phyloP scores from a whole-genome alignment of 2,888 invertebrate genomes.

The Calliopum simillimum region DNA sequence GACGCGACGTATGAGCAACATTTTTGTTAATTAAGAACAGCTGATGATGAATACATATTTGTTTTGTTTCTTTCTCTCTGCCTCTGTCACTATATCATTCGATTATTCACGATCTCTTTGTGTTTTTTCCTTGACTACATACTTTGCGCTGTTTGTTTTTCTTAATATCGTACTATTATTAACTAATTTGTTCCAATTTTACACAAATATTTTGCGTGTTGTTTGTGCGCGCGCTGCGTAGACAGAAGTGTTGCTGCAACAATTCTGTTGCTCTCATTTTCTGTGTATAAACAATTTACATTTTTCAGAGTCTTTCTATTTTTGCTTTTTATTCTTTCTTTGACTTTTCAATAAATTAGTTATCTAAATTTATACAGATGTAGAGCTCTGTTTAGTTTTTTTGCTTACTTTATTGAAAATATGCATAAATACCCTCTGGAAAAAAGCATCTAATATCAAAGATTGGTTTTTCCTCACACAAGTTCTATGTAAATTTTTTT shows the following conservation, averaged over 20 bases:
- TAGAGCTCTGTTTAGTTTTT: neutral
- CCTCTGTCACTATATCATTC: neutral
- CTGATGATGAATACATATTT: slow-evolving; percentile 30
- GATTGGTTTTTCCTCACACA: no score
- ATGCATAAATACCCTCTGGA: no score
- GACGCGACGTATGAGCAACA: slow-evolving; percentile 37
- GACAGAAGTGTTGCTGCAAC: slow-evolving; percentile 18
- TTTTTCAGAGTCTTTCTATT: neutral
- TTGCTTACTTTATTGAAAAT: no score
- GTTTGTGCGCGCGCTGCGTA: slow-evolving; percentile 1
- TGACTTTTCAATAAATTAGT: slow-evolving; percentile 43
- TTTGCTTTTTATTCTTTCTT: slow-evolving; percentile 20
- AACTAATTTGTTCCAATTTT: slow-evolving; percentile 45
- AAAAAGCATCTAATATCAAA: no score
- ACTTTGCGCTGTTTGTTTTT: neutral
- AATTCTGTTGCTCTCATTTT: slow-evolving; percentile 12
- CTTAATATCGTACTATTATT: slow-evolving; percentile 30
- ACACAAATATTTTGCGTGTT: slow-evolving; percentile 26
- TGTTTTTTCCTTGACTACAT: neutral
- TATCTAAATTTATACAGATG: slow-evolving; percentile 4
- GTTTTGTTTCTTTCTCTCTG: neutral
- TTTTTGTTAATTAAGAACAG: slow-evolving; percentile 28
- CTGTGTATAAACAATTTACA: slow-evolving; percentile 12
- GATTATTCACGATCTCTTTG: neutral
- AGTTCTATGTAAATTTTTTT: no score